Base-by-base conservation (phyloP, 2,797 vertebrate species). In the Urosaurus nigricauda region DNA sequence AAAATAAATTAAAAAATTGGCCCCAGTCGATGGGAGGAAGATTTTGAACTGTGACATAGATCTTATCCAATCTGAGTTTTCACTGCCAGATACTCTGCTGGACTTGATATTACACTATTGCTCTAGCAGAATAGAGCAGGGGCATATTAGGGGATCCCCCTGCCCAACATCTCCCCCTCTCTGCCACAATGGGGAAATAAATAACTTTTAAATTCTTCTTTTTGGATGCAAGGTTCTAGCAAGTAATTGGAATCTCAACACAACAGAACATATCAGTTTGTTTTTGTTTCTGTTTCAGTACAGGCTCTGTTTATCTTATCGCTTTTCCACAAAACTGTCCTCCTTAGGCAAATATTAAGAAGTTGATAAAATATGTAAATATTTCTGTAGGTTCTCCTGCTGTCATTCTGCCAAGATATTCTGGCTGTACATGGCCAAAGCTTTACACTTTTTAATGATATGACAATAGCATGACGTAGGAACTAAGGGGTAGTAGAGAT, bases 291-390 rank as follows among this genome's bases (percentile, higher is more conserved):
- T 84, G 7, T 43, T 89, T 84, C 82, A 26, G 0, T 74, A 47
- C 11, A 60, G 89, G 14, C 19, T 79, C 65, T 84, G 12, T 26
- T n/a, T 51, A 16, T 77, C 8, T 86, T 84, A 90, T 16, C 0
- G 73, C n/a, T 91, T 37, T 29, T 75, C 26, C 90, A 32, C 74
- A 74, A 14, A 51, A 88, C 4, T 6, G 78, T 56, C 32, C 26
- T 0, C 87, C 81, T 89, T 84, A 56, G 84, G 51, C 24, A 92
- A 87, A 90, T 79, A 83, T 86, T 3, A 24, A 12, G 35, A 91
- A 85, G n/a, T 17, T 75, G 63, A n/a, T 56, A 88, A 43, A 90
- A 86, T 84, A 83, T 12, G 37, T 26, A 53, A 16, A 70, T 84
- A 92, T 35, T 86, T 65, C 13, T 87, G 5, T 40, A 7, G 35